phyloP scores from a whole-genome alignment of 1,140 invertebrate genomes.

The Lepidurus apus region DNA sequence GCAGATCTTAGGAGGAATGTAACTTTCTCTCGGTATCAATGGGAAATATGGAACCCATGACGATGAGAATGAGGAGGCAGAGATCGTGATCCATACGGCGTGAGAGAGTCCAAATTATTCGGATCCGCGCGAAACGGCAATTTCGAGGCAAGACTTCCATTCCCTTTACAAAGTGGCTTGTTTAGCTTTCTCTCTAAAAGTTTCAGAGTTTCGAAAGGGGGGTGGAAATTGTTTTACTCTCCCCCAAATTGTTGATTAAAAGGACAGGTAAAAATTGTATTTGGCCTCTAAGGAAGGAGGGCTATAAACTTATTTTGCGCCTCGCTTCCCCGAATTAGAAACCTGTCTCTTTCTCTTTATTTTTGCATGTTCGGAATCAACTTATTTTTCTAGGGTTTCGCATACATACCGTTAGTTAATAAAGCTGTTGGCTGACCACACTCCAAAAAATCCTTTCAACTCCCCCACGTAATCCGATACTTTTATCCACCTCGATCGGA shows the following conservation, averaged over 20 bases:
- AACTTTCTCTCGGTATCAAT: neutral
- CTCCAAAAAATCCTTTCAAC: neutral
- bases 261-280: neutral
- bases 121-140: too few species aligned
- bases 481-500: neutral
- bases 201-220: neutral
- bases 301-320: neutral
- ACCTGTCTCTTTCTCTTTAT: constrained; percentile 5
- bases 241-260: neutral
- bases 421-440: neutral
- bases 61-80: neutral
- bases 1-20: neutral
- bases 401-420: neutral
- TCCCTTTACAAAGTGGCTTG: neutral
- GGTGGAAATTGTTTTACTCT: neutral
- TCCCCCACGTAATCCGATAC: neutral
- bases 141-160: neutral
- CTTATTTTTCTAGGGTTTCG: neutral
- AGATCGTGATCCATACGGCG: neutral
- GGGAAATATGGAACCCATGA: neutral
- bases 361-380: neutral
- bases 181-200: neutral
- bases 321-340: neutral
- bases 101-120: neutral
- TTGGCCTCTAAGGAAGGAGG: neutral